phyloP scores from a whole-genome alignment of 2,888 invertebrate species.

The Volucella inflata region DNA sequence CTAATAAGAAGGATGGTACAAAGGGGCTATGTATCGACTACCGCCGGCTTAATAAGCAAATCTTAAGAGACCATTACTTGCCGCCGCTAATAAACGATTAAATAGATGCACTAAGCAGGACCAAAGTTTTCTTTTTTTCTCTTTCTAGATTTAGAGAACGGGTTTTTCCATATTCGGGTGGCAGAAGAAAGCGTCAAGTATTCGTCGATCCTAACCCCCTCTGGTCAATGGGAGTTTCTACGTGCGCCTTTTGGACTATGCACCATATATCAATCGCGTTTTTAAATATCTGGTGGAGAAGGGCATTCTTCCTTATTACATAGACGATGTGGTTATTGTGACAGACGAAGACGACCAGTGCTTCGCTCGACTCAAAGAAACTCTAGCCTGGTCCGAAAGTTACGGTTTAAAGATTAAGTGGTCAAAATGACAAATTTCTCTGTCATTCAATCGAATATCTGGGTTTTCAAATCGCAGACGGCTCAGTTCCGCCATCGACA shows the following conservation, averaged over 20 bases:
- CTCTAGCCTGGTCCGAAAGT: no score
- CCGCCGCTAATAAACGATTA: slow-evolving; percentile 75
- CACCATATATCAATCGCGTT: slow-evolving; percentile 70
- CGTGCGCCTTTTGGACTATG: slow-evolving; percentile 80
- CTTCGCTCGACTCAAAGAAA: background rate
- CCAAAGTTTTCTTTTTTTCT: slow-evolving; percentile 70
- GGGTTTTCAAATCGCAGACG: slow-evolving; percentile 78
- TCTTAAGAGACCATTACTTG: slow-evolving; percentile 73
- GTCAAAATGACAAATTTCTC: slow-evolving; percentile 76
- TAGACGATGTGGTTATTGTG: slow-evolving; percentile 77
- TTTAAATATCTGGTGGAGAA: slow-evolving; percentile 20
- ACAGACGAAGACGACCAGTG: slow-evolving; percentile 26
- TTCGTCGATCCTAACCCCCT: slow-evolving; percentile 77
- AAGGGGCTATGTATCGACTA: slow-evolving; percentile 76
- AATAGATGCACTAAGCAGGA: no score
- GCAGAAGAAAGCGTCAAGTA: slow-evolving; percentile 45
- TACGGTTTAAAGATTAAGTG: slow-evolving; percentile 68
- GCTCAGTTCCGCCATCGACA: slow-evolving; percentile 76
- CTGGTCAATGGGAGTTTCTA: slow-evolving; percentile 77
- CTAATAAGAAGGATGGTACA: slow-evolving; percentile 75
- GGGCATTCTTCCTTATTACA: slow-evolving; percentile 37
- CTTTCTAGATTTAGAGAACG: slow-evolving; percentile 75
- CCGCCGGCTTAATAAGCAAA: slow-evolving; percentile 59
- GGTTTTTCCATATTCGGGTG: slow-evolving; percentile 73
- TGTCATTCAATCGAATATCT: slow-evolving; percentile 75